Base-by-base conservation (phyloP, 2,888 invertebrate genomes). In the Nycteola revayana region DNA sequence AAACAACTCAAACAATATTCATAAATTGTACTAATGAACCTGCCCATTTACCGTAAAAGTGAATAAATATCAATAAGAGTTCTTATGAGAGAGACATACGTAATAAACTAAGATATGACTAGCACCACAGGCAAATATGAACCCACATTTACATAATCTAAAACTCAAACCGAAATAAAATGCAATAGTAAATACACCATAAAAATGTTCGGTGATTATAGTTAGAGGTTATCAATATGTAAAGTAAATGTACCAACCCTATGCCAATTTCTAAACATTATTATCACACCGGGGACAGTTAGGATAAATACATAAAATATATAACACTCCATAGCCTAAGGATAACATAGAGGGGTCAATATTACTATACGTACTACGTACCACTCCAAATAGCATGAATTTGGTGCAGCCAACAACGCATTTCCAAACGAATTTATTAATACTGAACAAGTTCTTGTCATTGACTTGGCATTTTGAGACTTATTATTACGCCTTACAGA, bases 251-350 rank as follows among this genome's bases (percentile, higher is more conserved):
- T 20, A 26, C 18, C 7, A 18, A 30, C 20, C 9, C 21, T 25
- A 21, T 9, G 10, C n/a, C 11, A 29, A 28, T 30, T 14, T 10
- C 14, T 18, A 27, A 33, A 33, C 9, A 49, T 41, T 22, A 25
- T 42, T 42, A 44, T 50, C 36, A 51, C 40, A 41, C 29, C 24
- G 37, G 50, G 27, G 33, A 36, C 3, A 18, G 18, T 18, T 18
- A 6, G 6, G n/a, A n/a, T n/a, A 18, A 18, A 18, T 18, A 18
- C 75, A 74, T 75, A 80, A 78, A 78, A 75, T 68, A 32, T 27
- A 48, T 28, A 38, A 51, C 42, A 45, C 25, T 40, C 49, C 37
- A 37, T 32, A 29, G 20, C 14, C 8, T 32, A 34, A 34, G 22
- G 31, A 47, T 23, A 51, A 34, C 25, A n/a, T 9, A 27, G 26